Base-by-base conservation (phyloP, 2,113 vertebrate genomes). In the Sinosuthora webbiana region DNA sequence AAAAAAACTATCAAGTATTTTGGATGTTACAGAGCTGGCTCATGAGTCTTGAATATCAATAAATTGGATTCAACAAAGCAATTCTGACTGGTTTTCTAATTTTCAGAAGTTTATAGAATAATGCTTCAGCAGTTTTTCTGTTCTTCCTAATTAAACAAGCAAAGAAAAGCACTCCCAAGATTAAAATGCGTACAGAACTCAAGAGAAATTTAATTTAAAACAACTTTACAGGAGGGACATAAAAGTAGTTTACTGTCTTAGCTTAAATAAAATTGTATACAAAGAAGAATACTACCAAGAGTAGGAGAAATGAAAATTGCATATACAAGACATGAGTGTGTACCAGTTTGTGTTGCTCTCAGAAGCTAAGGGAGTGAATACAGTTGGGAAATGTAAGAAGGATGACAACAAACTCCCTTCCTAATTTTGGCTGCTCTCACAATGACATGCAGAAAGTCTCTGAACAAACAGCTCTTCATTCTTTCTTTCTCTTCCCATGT, bases 131-230 rank as follows among this genome's bases (percentile, higher is more conserved):
- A 82, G 49, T 85, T 91, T 94, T 88, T 71, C 50, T 76, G 45
- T 64, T 85, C 53, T 84, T 93, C 67, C 68, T 92, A 95, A 91
- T 93, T 95, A 97, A 92, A 59, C 27, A 92, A 93, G 83, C n/a
- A 92, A 81, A 64, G 17, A 87, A 91, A 85, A 90, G 18, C 59
- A 75, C 37, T 84, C 42, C 42, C 71, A 90, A 71, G 79, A 95
- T 96, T 96, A 93, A 95, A 96, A 93, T 83, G 45, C 27, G 71
- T 67, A 68, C 21, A 70, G 27, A 90, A 17, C 50, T 44, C 10
- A 73, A 87, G 76, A 97, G 45, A 81, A 93, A 78, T 93, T 70
- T 93, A 82, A 93, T 93, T 97, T 95, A 87, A 93, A 96, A 90
- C 39, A 68, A 88, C 63, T 81, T 96, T 79, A 67, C 14, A 64